phyloP scores from a whole-genome alignment of 2,797 vertebrate genomes.

The Champsocephalus gunnari region DNA sequence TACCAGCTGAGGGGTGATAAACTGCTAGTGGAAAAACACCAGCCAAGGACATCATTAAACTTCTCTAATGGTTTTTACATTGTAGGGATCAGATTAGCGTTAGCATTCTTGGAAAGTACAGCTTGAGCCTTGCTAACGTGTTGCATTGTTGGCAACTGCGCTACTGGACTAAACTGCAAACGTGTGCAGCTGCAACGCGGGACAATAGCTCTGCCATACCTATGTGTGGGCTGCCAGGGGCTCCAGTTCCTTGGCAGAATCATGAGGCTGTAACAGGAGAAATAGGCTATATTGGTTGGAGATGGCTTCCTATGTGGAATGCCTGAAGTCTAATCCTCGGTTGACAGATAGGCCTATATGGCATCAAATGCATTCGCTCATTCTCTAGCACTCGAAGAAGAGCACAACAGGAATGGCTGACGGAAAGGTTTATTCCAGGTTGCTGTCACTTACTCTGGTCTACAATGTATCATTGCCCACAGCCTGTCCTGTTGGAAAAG shows the following conservation, averaged over 20 bases:
- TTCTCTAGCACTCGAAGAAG: constrained; percentile 42
- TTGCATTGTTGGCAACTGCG: constrained; percentile 69
- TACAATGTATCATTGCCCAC: constrained; percentile 54
- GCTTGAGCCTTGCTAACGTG: constrained; percentile 68
- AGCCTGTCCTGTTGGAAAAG: constrained; percentile 25
- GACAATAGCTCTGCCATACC: constrained; percentile 70
- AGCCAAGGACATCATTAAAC: constrained; percentile 72
- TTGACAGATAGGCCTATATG: constrained; percentile 88
- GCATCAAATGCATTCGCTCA: constrained; percentile 74
- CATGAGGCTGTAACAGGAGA: constrained; percentile 82
- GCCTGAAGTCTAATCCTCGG: constrained; percentile 85
- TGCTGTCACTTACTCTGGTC: constrained; percentile 70
- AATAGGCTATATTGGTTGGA: constrained; percentile 83
- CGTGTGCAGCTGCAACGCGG: constrained; percentile 66
- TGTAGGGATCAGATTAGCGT: constrained; percentile 68
- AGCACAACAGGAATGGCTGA: constrained; percentile 74
- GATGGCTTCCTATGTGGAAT: constrained; percentile 86
- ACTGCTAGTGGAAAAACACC: constrained; percentile 67
- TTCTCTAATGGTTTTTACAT: constrained; percentile 81
- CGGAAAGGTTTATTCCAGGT: constrained; percentile 68
- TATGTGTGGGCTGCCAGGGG: constrained; percentile 52
- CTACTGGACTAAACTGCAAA: constrained; percentile 58
- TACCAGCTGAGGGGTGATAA: constrained; percentile 67
- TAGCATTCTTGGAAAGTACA: constrained; percentile 65
- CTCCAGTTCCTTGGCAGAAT: constrained; percentile 74